Conservation (phyloP, 2,797 vertebrate species). For the Cygnus olor region DNA sequence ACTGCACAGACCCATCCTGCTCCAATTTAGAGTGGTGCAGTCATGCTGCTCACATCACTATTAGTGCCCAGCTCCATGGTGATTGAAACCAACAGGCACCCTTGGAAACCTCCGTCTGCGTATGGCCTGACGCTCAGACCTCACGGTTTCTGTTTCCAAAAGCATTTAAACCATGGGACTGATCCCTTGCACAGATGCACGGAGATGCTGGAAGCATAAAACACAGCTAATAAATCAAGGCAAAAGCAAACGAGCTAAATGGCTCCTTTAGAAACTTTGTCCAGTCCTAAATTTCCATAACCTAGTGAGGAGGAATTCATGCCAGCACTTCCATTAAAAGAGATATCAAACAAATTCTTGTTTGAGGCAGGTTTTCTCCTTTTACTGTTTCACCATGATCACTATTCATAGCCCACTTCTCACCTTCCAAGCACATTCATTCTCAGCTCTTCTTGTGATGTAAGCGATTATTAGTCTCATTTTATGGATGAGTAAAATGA, state of each 20-base stretch:
- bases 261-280: neutral
- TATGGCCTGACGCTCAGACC: neutral
- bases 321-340: conserved; percentile 24
- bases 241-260: neutral
- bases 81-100: no score
- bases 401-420: neutral
- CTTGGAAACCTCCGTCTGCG: rapidly evolving
- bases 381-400: neutral
- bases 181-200: neutral
- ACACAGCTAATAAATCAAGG: neutral
- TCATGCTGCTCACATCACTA: neutral
- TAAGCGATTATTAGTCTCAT: neutral
- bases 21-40: rapidly evolving
- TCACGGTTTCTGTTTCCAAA: neutral
- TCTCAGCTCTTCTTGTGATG: neutral
- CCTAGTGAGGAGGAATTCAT: neutral
- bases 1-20: neutral
- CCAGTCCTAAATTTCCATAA: neutral
- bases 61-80: neutral
- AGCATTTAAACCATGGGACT: neutral
- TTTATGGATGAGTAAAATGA: conserved; percentile 38
- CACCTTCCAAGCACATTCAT: conserved; percentile 49
- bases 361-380: neutral
- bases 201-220: neutral
- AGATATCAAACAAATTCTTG: neutral